Evolutionary conservation across 1,140 invertebrate species (phyloP).

Genomic region (Heliconius hewitsoni): DNA sequence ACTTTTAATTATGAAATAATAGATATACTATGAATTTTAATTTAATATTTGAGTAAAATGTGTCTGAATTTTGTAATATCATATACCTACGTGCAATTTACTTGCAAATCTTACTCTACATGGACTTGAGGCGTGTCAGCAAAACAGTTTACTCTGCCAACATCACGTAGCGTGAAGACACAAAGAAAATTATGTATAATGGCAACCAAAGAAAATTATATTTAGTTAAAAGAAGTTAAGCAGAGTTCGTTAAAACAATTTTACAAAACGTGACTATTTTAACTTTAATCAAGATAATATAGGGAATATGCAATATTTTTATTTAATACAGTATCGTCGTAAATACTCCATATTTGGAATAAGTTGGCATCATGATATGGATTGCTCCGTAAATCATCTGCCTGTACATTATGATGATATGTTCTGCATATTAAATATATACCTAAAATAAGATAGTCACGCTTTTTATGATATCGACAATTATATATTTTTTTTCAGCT

Average conservation of each 20-base stretch:
- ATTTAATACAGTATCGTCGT: neutral
- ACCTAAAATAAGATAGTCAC: neutral
- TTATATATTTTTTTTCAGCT: neutral
- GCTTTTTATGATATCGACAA: neutral
- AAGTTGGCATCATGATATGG: conserved; percentile 21
- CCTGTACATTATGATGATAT: conserved; percentile 19
- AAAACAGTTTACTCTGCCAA: neutral
- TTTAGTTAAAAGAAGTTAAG: neutral
- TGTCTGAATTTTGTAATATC: too few species aligned
- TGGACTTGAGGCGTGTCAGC: neutral
- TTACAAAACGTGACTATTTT: too few species aligned
- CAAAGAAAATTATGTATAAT: neutral
- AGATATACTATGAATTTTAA: too few species aligned
- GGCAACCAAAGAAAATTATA: neutral
- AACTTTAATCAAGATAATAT: neutral
- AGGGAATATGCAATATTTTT: neutral
- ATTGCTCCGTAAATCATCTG: conserved; percentile 28
- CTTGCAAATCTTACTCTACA: neutral
- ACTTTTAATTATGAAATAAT: too few species aligned
- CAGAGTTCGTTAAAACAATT: too few species aligned
- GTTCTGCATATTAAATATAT: conserved; percentile 23
- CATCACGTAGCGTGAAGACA: neutral
- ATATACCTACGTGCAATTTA: neutral
- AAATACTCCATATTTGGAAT: conserved; percentile 6
- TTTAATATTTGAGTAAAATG: too few species aligned